Evolutionary conservation across 2,888 invertebrate species (phyloP), one percentile per base, ranked within the genome.

Genomic region (Plusia festucae): DNA sequence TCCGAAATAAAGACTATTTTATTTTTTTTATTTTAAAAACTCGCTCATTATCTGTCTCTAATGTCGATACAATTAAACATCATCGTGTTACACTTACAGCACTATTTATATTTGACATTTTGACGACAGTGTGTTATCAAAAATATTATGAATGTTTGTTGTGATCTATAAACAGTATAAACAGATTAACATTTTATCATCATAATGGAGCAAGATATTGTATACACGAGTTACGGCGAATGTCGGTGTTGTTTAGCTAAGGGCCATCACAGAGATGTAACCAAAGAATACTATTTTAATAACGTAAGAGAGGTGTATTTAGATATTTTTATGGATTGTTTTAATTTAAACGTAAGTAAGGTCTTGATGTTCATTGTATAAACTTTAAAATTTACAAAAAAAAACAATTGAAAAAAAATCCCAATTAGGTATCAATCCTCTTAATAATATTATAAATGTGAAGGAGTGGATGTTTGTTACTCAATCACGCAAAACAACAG

Each of bases 341-440:
- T 88, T 61, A 93, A 91, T 82, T 83, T 92, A 74, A 84, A 84
- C 58, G 92, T 93, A 76, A 89, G 93, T 88, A 24, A n/a, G n/a
- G n/a, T n/a, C n/a, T 52, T 46, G 11, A 34, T 13, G 13, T 34
- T 34, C 22, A 24, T n/a, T n/a, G n/a, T n/a, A n/a, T n/a, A n/a
- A n/a, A n/a, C n/a, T n/a, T n/a, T n/a, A n/a, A n/a, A n/a, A n/a
- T n/a, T n/a, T n/a, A n/a, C n/a, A n/a, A n/a, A n/a, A n/a, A n/a
- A n/a, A n/a, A n/a, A n/a, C n/a, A n/a, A n/a, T n/a, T n/a, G n/a
- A n/a, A n/a, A n/a, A n/a, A n/a, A n/a, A n/a, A n/a, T n/a, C n/a
- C n/a, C n/a, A n/a, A n/a, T n/a, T n/a, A n/a, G n/a, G n/a, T n/a
- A n/a, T n/a, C n/a, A n/a, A n/a, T n/a, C n/a, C n/a, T n/a, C n/a